Evolutionary conservation across 2,113 vertebrate genomes (phyloP), one percentile per base, ranked within the genome.

Genomic region (Percopsis transmontana): DNA sequence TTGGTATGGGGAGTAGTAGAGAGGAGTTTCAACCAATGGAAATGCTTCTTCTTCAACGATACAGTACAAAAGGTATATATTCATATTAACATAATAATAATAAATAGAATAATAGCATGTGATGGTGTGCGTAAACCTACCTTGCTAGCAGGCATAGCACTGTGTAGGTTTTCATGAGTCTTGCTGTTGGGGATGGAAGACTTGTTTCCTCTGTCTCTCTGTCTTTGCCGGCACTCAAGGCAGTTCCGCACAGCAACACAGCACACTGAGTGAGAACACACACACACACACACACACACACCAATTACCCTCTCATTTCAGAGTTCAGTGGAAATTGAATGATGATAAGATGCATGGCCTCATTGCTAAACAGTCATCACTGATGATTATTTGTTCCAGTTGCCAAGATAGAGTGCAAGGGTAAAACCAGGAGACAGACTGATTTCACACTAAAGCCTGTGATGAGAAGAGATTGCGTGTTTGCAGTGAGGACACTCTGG

Each of bases 231-330:
- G 81, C 96, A 98, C 68, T 98, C 96, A 60, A 99, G 90, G 84
- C 97, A 99, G 87, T 94, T 99, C 81, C 94, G 93, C 68, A 99
- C 96, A 69, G 97, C 96, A 82, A 98, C 95, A 84, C 97, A 99
- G 59, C 97, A 99, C 83, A 99, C 97, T 99, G 45, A 23, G 41
- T 9, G 13, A 27, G 56, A 19, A 64, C 3, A 66, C 3, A 66
- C 2, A 47, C 10, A 59, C 57, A 61, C 40, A 63, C 40, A 75
- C 38, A 59, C 53, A 44, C 48, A 65, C 51, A 53, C 24, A 51
- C 44, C 23, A 50, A 41, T 58, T 0, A 50, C 15, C 42, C 38
- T 59, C 24, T 61, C 41, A 77, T 73, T 74, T 76, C 47, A 68
- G 23, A 76, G 66, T 60, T 62, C 65, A 69, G 60, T 51, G 57